These are phyloP conservation scores for Sapayoa aenigma DNA, from an alignment of 2,113 vertebrate genomes.

Conservation along the genomic window DNA sequence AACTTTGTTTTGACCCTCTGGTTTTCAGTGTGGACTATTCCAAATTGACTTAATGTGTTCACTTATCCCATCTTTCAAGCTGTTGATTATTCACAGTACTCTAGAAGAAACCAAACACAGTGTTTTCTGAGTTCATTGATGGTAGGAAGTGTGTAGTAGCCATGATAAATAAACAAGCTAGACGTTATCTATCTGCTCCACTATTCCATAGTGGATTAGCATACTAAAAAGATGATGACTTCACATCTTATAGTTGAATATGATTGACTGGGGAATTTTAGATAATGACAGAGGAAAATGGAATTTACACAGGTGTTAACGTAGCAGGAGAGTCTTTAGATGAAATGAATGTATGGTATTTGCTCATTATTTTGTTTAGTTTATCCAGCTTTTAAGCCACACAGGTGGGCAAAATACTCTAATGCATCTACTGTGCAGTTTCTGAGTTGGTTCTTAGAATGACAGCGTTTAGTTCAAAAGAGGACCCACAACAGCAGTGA, in stretches of 20 bases:
- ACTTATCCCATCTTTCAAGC: not conserved
- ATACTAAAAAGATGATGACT: not conserved
- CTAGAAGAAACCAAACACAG: not conserved
- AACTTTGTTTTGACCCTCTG: not conserved
- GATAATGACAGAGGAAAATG: not conserved
- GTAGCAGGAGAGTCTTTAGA: not conserved
- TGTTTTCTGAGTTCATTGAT: not conserved
- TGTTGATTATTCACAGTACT: not conserved
- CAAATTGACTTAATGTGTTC: not conserved
- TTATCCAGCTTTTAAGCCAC: not conserved
- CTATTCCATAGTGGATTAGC: not conserved
- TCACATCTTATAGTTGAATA: not conserved
- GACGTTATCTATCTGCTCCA: not conserved
- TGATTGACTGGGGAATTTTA: not conserved
- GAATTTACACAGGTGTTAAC: not conserved
- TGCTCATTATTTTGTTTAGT: not conserved
- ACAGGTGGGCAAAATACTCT: not conserved
- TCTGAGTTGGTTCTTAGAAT: not conserved
- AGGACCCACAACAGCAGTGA: not conserved
- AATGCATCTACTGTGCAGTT: not conserved
- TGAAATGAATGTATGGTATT: not conserved
- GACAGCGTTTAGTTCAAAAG: not conserved
- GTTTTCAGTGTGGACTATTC: not conserved
- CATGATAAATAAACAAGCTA: not conserved
- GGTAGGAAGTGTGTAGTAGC: not conserved